Evolutionary conservation across 1,140 invertebrate genomes (phyloP).

Genomic region (Pogonognathellus flavescens): DNA sequence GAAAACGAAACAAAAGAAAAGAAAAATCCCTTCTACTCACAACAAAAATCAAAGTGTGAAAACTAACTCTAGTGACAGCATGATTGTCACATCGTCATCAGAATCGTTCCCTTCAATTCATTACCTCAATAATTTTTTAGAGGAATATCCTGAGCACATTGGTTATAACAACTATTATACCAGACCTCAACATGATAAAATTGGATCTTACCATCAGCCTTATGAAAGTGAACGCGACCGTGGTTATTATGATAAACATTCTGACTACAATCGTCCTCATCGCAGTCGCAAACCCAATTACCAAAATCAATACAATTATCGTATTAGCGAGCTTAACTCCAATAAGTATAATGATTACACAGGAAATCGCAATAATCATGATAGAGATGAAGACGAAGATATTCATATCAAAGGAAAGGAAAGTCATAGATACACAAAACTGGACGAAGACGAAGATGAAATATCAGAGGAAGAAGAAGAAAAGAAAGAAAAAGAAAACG

Average conservation of each 20-base stretch:
- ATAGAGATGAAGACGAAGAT: conserved; percentile 2
- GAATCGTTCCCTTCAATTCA: conserved; percentile 3
- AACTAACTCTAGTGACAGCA: not conserved
- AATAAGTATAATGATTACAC: conserved; percentile 29
- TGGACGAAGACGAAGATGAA: not conserved
- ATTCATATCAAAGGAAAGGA: conserved; percentile 8
- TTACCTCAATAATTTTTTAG: not conserved
- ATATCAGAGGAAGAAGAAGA: not conserved
- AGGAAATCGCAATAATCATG: not conserved
- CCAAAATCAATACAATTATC: conserved; percentile 17
- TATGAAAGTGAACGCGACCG: not conserved
- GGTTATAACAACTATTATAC: not conserved
- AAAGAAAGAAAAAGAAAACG: no score
- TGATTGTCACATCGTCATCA: not conserved
- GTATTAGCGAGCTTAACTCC: conserved; percentile 33
- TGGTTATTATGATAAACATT: not conserved
- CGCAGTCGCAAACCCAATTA: not conserved
- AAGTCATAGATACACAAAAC: not conserved
- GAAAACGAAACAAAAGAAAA: not conserved
- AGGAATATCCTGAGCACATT: conserved; percentile 5
- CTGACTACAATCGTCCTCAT: not conserved
- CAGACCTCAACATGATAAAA: not conserved
- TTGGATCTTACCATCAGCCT: not conserved
- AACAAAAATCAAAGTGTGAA: not conserved
- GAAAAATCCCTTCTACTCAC: not conserved